phyloP scores from a whole-genome alignment of 1,140 invertebrate genomes.

The Panulirus ornatus region DNA sequence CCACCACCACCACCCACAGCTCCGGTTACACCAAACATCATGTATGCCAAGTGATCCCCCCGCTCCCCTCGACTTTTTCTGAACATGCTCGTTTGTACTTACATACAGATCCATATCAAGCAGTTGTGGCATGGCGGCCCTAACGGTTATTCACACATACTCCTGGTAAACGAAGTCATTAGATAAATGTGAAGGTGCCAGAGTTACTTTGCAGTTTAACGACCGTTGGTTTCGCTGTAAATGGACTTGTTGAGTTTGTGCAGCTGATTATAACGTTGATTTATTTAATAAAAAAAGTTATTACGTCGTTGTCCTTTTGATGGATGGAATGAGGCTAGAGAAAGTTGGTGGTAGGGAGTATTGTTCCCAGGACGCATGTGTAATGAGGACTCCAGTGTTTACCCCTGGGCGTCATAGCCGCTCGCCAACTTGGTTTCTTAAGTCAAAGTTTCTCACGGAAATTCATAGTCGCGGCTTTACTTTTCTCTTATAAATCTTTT shows the following conservation, averaged over 20 bases:
- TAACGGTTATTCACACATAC: too few species aligned
- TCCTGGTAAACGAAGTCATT: background rate
- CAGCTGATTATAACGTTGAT: too few species aligned
- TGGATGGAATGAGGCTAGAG: background rate
- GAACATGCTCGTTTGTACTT: background rate
- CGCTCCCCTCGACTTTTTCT: too few species aligned
- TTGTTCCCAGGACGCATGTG: slow-evolving; percentile 41
- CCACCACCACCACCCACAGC: background rate
- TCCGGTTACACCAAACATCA: too few species aligned
- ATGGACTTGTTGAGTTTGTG: too few species aligned
- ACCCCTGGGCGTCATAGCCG: background rate
- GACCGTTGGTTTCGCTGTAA: too few species aligned
- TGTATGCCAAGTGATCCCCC: too few species aligned
- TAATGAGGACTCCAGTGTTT: slow-evolving; percentile 28
- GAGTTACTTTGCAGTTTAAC: too few species aligned
- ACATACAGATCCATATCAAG: too few species aligned
- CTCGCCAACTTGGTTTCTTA: background rate
- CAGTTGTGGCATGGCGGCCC: too few species aligned
- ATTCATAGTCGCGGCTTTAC: background rate
- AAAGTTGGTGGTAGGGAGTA: background rate
- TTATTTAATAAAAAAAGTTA: background rate
- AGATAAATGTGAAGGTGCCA: too few species aligned
- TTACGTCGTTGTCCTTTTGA: background rate
- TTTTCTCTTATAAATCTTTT: background rate
- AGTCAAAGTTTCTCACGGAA: too few species aligned